Base-by-base conservation (phyloP, 2,797 vertebrate genomes). In the Oreochromis mossambicus region DNA sequence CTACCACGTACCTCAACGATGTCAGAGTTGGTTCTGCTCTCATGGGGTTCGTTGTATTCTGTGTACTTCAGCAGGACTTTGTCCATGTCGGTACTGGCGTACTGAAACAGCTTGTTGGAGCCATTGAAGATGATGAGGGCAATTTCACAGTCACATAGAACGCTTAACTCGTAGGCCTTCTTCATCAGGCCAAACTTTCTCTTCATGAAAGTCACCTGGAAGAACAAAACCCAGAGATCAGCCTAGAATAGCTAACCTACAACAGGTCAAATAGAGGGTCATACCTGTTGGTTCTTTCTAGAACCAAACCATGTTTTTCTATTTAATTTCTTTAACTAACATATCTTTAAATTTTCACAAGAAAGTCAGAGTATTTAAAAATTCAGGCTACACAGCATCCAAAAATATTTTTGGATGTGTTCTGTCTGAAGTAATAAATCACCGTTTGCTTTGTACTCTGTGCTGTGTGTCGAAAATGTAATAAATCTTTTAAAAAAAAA, bases 101-200 rank as follows among this genome's bases (percentile, higher is more conserved):
- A 98, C 96, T 98, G 97, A 91, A 98, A 98, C 86, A 98, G 94
- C 95, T 98, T 98, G 96, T 97, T 98, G 95, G 97, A 98, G 95
- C 97, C 97, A 96, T 98, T 98, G 95, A 98, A 98, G 96, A 98
- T 98, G 95, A 98, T 98, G 75, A 98, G 96, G 15, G 97, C 97
- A 68, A 98, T 98, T 95, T 98, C 97, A 86, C 97, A 98, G 96
- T 98, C 97, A 70, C 97, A 98, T 80, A 98, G 95, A 85, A 98
- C 97, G 54, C 97, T 98, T 95, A 98, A 84, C 94, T 98, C 97
- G 2, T 98, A 98, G 63, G 97, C 97, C 95, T 98, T 98, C 96
- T 98, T 98, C 97, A 98, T 98, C 96, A 98, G 94, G 38, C 98
- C 98, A 87, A 99, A 99, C 96, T 99, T 99, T 91, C 98, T 97